Evolutionary conservation across 2,797 vertebrate species (phyloP).

Genomic region (Poeciliopsis infans): DNA sequence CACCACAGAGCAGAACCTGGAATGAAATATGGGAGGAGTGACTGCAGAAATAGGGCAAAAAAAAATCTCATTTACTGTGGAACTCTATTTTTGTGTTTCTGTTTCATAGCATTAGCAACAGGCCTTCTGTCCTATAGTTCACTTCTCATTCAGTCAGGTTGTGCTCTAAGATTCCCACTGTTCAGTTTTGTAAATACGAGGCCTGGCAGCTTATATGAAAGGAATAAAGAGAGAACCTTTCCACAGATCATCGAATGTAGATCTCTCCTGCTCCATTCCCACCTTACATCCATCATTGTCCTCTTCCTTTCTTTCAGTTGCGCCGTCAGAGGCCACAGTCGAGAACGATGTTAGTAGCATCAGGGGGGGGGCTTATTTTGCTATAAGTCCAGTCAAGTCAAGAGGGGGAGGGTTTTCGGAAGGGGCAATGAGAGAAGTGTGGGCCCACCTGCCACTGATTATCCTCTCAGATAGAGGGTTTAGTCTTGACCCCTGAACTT

Average conservation of each 20-base stretch:
- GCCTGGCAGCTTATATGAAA: constrained; percentile 63
- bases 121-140: constrained; percentile 54
- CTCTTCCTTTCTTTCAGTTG: constrained; percentile 51
- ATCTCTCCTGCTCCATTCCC: constrained; percentile 45
- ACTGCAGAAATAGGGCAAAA: constrained; percentile 69
- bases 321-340: constrained; percentile 55
- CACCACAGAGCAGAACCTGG: constrained; percentile 88
- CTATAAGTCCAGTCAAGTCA: constrained; percentile 72
- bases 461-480: constrained; percentile 80
- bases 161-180: constrained; percentile 71
- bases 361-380: constrained; percentile 60
- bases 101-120: constrained; percentile 71
- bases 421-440: constrained; percentile 79
- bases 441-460: constrained; percentile 84
- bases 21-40: constrained; percentile 82
- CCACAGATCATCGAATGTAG: constrained; percentile 71
- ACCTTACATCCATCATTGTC: constrained; percentile 23
- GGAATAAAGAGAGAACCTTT: constrained; percentile 73
- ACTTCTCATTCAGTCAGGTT: constrained; percentile 64
- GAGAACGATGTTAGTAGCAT: constrained; percentile 44
- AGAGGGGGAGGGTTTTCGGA: constrained; percentile 58
- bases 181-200: constrained; percentile 81
- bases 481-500: constrained; percentile 86
- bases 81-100: constrained; percentile 66
- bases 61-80: constrained; percentile 61